Percentiles rank a stretch among this genome's conserved stretches.
Evolutionary conservation across 2,113 vertebrate species (phyloP).

Genomic region (Oreocharis arfaki): DNA sequence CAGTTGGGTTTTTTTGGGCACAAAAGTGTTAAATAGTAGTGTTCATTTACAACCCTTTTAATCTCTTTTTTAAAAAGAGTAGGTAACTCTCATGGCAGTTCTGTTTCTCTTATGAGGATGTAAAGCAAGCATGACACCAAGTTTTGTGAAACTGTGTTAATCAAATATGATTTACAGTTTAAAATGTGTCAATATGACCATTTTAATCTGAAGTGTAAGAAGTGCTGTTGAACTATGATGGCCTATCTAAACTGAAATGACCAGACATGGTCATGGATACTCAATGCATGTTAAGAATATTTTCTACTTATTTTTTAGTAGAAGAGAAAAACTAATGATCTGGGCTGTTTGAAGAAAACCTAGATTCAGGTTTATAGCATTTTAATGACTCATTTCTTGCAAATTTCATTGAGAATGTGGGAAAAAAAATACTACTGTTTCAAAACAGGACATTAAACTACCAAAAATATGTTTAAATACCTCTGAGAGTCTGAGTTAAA

Average conservation of each 20-base stretch:
- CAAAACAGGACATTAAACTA: neutral
- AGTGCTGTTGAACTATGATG: neutral
- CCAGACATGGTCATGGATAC: neutral
- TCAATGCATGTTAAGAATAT: neutral
- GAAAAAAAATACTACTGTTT: neutral
- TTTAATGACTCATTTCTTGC: neutral
- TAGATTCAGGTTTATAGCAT: neutral
- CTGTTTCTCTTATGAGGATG: neutral
- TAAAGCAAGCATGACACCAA: neutral
- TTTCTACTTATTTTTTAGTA: neutral
- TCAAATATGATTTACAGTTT: neutral
- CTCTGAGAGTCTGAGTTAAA: neutral
- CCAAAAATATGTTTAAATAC: conserved; percentile 27
- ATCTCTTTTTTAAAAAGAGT: neutral
- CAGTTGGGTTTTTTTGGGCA: neutral
- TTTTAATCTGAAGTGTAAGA: neutral
- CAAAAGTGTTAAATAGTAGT: neutral
- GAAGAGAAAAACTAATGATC: neutral
- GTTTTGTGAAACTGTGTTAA: neutral
- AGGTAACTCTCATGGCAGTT: neutral
- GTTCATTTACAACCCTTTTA: neutral
- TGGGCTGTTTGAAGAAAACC: neutral
- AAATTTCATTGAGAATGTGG: neutral
- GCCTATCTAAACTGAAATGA: neutral
- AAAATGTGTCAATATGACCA: neutral